Conservation (phyloP, 2,797 vertebrate species). For the Hozukius guyotensis region DNA sequence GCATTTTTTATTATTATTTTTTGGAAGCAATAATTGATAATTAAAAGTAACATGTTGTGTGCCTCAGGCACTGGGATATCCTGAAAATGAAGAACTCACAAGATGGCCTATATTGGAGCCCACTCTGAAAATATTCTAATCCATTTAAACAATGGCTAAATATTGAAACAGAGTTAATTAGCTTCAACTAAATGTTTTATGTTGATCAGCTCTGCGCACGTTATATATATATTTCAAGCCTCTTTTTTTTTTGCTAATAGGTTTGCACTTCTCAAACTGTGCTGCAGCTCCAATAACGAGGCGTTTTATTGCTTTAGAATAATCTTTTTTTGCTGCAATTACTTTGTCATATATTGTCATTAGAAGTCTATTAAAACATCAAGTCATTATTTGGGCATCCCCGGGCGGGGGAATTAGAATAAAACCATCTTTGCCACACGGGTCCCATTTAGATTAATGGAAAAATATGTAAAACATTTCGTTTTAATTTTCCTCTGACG, state of each 20-base stretch:
- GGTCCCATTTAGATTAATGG: slow-evolving; percentile 95
- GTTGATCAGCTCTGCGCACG: slow-evolving; percentile 42
- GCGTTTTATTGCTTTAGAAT: slow-evolving; percentile 80
- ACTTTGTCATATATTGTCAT: slow-evolving; percentile 89
- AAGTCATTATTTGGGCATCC: slow-evolving; percentile 89
- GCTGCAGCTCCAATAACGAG: slow-evolving; percentile 73
- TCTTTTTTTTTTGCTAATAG: slow-evolving; percentile 55
- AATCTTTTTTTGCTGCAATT: slow-evolving; percentile 85
- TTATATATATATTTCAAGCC: slow-evolving; percentile 40
- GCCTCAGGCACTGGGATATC: slow-evolving; percentile 26
- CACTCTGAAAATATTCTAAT: slow-evolving; percentile 10
- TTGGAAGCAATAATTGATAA: slow-evolving; percentile 5
- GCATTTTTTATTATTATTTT: not conserved
- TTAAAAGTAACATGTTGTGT: not conserved
- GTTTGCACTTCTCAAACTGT: slow-evolving; percentile 68
- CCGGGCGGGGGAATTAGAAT: slow-evolving; percentile 88
- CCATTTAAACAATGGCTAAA: slow-evolving; percentile 41
- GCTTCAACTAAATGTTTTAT: slow-evolving; percentile 35
- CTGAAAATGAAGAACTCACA: slow-evolving; percentile 2
- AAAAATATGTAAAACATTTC: slow-evolving; percentile 93
- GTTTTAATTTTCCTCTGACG: slow-evolving; percentile 88
- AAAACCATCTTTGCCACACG: slow-evolving; percentile 89
- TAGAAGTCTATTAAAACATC: slow-evolving; percentile 91
- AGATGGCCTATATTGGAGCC: not conserved
- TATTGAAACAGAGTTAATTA: slow-evolving; percentile 60